Evolutionary conservation across 2,888 invertebrate species (phyloP).

Genomic region (Crepidodera aurea): DNA sequence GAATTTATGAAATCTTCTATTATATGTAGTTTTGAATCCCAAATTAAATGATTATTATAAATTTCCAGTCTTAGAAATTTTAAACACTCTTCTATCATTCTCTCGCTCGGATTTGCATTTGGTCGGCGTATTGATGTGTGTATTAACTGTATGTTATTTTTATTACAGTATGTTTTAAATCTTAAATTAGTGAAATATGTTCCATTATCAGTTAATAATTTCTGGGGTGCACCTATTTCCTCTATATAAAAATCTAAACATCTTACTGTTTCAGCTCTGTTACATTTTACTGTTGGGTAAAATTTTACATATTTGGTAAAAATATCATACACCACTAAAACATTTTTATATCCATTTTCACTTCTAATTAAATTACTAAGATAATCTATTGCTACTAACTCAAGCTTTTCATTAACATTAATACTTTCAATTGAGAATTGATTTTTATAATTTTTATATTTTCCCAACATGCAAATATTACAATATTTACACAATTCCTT

Average conservation of each 20-base stretch:
- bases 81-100: neutral
- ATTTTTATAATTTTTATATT: neutral
- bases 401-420: neutral
- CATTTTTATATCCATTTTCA: neutral
- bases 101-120: neutral
- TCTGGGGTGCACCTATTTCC: neutral
- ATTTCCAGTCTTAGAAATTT: conserved; percentile 8
- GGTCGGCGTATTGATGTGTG: neutral
- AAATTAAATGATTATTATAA: neutral
- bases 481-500: too few relatives aligned
- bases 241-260: neutral
- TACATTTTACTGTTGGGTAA: neutral
- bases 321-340: neutral
- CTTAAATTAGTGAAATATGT: neutral
- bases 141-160: neutral
- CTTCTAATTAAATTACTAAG: neutral
- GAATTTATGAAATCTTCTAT: conserved; percentile 15
- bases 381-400: neutral
- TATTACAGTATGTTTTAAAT: neutral
- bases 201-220: neutral
- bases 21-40: neutral
- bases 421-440: neutral
- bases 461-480: neutral
- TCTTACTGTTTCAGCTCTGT: neutral
- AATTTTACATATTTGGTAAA: conserved; percentile 4